A percentile compares a stretch with the other conserved stretches of the same genome.
These are phyloP conservation scores for Gonocerus acuteangulatus DNA, from an alignment of 2,888 invertebrate species.

Conservation along the genomic window DNA sequence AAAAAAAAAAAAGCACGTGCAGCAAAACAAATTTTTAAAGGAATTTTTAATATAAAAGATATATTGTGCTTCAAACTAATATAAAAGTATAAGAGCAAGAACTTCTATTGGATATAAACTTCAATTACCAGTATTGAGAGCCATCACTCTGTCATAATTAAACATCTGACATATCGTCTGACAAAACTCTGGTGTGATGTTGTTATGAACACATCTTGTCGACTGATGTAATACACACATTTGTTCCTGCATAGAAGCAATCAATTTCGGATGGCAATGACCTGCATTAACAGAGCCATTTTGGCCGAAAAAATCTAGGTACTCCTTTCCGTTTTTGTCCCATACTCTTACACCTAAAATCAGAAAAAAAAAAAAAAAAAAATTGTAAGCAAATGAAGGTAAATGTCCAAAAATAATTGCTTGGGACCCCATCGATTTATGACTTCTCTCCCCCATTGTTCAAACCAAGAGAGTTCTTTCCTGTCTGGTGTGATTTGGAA, in stretches of 20 bases:
- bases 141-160: slow-evolving; percentile 80
- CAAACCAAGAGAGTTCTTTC: no score
- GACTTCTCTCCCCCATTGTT: no score
- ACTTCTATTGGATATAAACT: no score
- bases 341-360: slow-evolving; percentile 72
- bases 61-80: no score
- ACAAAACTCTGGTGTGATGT: slow-evolving; percentile 78
- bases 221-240: slow-evolving; percentile 38
- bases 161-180: slow-evolving; percentile 76
- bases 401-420: no score
- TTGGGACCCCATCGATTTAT: no score
- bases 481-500: no score
- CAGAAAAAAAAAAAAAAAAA: neutral
- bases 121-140: slow-evolving; percentile 76
- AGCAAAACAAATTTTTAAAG: no score
- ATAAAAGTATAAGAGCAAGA: no score
- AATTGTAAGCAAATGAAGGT: no score
- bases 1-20: no score
- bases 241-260: slow-evolving; percentile 58
- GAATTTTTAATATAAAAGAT: no score
- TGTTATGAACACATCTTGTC: slow-evolving; percentile 87
- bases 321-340: slow-evolving; percentile 88
- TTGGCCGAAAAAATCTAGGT: slow-evolving; percentile 88
- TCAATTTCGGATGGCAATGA: slow-evolving; percentile 83
- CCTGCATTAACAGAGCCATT: slow-evolving; percentile 95